Percentiles rank a stretch among this genome's conserved stretches.
Conservation (phyloP, 2,797 vertebrate genomes). For the Micropoecilia bifurca region DNA sequence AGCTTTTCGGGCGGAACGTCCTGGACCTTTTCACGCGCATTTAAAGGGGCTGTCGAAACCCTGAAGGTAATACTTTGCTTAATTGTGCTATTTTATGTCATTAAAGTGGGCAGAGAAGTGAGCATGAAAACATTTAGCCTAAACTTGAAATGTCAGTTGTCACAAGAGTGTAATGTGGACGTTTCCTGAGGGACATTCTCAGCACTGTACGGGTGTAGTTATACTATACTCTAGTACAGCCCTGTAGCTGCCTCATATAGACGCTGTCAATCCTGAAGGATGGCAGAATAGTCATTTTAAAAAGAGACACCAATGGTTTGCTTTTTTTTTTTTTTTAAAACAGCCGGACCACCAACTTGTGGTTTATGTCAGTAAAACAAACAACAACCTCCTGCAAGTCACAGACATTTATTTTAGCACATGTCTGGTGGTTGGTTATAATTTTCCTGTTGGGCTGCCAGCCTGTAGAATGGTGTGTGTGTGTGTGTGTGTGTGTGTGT, state of each 20-base stretch:
- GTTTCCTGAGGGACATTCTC: neutral
- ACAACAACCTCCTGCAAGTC: constrained; percentile 42
- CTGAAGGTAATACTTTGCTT: neutral
- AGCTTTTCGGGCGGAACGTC: constrained; percentile 10
- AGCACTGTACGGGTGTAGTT: neutral
- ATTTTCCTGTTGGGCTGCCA: constrained; percentile 40
- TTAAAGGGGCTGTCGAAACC: neutral
- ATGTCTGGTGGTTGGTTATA: constrained; percentile 45
- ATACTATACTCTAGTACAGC: neutral
- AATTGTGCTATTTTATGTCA: neutral
- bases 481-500: constrained; percentile 10
- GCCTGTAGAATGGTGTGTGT: constrained; percentile 20
- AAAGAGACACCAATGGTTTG: constrained; percentile 12
- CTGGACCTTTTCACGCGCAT: constrained; percentile 20
- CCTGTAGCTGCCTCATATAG: neutral
- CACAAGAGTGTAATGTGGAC: neutral
- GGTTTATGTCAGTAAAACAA: constrained; percentile 31
- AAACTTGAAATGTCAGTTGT: neutral
- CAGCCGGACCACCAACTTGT: constrained; percentile 33
- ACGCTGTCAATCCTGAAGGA: neutral
- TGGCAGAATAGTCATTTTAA: neutral
- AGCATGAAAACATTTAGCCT: constrained; percentile 15
- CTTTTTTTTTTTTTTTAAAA: neutral
- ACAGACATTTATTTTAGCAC: constrained; percentile 41
- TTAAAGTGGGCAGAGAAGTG: constrained; percentile 16